A percentile compares a stretch with the other conserved stretches of the same genome.
phyloP scores from a whole-genome alignment of 1,140 invertebrate genomes.

The Neelides sp. region DNA sequence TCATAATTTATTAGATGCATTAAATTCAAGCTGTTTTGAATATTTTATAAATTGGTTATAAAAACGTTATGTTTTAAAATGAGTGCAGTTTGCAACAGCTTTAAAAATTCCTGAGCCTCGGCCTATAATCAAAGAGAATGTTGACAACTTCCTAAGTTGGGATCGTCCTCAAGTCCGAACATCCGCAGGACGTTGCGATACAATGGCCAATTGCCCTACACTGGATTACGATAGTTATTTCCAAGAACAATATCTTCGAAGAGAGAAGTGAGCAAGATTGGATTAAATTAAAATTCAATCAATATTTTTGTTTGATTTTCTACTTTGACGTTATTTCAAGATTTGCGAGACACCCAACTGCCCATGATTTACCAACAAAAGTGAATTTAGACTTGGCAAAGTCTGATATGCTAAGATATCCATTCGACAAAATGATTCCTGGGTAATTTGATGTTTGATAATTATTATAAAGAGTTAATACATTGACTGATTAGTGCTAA shows the following conservation, averaged over 20 bases:
- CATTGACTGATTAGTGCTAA: neutral
- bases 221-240: slow-evolving; percentile 26
- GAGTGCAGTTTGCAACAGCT: neutral
- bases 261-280: slow-evolving; percentile 15
- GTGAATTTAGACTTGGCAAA: slow-evolving; percentile 23
- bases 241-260: slow-evolving; percentile 23
- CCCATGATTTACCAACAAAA: slow-evolving; percentile 9
- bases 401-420: slow-evolving; percentile 20
- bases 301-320: neutral
- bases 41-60: neutral
- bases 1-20: neutral
- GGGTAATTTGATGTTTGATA: slow-evolving; percentile 6
- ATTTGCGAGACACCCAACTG: slow-evolving; percentile 20
- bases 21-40: neutral
- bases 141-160: slow-evolving; percentile 27
- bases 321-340: slow-evolving; percentile 8
- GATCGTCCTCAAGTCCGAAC: slow-evolving; percentile 20
- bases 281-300: neutral
- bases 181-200: slow-evolving; percentile 22
- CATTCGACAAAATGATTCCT: slow-evolving; percentile 27
- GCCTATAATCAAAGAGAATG: slow-evolving; percentile 8
- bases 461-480: neutral
- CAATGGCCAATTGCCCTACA: slow-evolving; percentile 24
- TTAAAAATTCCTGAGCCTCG: slow-evolving; percentile 4
- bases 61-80: neutral